Evolutionary conservation across 2,888 invertebrate species (phyloP), one percentile per base, ranked within the genome.

Genomic region (Xestia sexstrigata): DNA sequence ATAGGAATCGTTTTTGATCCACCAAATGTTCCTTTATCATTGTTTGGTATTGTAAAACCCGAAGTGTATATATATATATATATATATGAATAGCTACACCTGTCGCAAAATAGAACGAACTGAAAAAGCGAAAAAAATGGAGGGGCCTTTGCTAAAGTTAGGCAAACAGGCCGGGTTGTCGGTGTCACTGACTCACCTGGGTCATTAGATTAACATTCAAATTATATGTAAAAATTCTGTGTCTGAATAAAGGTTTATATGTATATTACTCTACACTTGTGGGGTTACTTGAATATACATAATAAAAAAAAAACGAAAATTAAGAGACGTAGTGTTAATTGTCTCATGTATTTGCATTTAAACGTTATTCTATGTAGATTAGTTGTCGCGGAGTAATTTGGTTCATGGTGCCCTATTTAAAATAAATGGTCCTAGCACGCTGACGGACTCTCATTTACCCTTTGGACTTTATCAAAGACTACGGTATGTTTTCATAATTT

Each of bases 301-400:
- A n/a, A n/a, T n/a, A n/a, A n/a, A n/a, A n/a, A n/a, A n/a, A n/a
- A n/a, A n/a, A n/a, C n/a, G n/a, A n/a, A n/a, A n/a, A n/a, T n/a
- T n/a, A 9, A 63, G 20, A 75, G 55, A 30, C 26, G 20, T 17
- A 17, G n/a, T 23, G 17, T 66, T 60, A 67, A 62, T 35, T 67
- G 30, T 66, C n/a, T 35, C 30, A 68, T 52, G 20, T 35, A 52
- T 68, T 77, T 78, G 17, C 35, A 68, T 78, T 60, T 26, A 45
- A 52, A 45, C 13, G 62, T 62, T 39, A 39, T 39, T 77, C 15
- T 42, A 49, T 42, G 30, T 58, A 49, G 15, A 47, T 58, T 39
- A 30, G 23, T 42, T 52, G 52, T 55, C n/a, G 20, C 30, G 17
- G 17, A 76, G n/a, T 17, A 49, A 17, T 35, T 20, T 35, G 39